These are phyloP conservation scores for Okapia johnstoni DNA, from an alignment of 2,113 vertebrate genomes.

Conservation along the genomic window DNA sequence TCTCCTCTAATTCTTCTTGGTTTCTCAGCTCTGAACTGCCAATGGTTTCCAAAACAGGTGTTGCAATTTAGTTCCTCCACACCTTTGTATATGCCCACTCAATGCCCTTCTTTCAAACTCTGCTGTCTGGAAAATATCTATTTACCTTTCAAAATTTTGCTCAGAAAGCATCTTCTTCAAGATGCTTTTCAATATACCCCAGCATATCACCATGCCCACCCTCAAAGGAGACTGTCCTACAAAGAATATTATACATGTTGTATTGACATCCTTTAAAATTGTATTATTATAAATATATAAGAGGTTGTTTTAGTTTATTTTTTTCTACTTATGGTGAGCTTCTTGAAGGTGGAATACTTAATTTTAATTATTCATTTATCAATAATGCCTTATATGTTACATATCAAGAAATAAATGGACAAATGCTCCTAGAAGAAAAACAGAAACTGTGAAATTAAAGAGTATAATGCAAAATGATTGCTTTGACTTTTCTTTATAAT, in stretches of 20 bases:
- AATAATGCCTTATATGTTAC: background rate
- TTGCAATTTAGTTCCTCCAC: background rate
- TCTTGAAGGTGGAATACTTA: background rate
- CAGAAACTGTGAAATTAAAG: background rate
- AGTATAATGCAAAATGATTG: background rate
- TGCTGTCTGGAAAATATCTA: background rate
- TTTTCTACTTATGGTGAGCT: background rate
- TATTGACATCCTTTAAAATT: background rate
- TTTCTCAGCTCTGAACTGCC: background rate
- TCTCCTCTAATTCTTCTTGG: background rate
- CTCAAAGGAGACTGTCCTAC: background rate
- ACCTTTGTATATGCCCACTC: background rate
- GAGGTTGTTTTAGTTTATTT: background rate
- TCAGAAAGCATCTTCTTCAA: background rate
- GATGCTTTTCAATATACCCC: background rate
- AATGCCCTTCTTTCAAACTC: background rate
- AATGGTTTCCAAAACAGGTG: background rate
- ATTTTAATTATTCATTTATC: constrained; percentile 1
- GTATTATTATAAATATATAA: background rate
- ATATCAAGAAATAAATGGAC: background rate
- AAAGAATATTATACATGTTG: background rate
- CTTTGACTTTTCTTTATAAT: background rate
- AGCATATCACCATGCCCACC: background rate
- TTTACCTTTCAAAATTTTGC: background rate
- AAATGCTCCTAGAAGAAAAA: background rate